A percentile compares a stretch with the other conserved stretches of the same genome.
These are phyloP conservation scores for Cephus spinipes DNA, from an alignment of 2,888 invertebrate species.

Conservation along the genomic window DNA sequence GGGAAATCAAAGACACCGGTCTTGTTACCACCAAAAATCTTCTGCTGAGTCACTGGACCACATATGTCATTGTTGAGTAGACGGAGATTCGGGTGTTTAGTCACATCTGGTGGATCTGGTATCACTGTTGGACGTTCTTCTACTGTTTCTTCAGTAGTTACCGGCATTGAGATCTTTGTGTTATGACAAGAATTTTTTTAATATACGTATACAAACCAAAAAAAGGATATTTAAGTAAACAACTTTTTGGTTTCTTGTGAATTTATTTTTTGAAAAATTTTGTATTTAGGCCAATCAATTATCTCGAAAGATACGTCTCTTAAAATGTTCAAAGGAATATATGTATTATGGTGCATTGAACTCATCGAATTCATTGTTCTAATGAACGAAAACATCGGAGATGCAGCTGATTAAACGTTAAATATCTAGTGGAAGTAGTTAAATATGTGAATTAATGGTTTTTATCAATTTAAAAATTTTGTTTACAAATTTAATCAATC, in stretches of 20 bases:
- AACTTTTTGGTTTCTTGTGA: neutral
- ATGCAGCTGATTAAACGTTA: neutral
- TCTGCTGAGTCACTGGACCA: constrained; percentile 70
- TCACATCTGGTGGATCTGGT: constrained; percentile 58
- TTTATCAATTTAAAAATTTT: neutral
- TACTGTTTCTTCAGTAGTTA: neutral
- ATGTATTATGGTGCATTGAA: neutral
- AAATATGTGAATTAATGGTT: neutral
- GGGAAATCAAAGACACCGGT: constrained; percentile 77
- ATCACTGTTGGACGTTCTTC: neutral
- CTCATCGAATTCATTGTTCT: neutral
- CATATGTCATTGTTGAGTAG: constrained; percentile 68
- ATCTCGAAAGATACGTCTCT: neutral
- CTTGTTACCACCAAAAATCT: constrained; percentile 73
- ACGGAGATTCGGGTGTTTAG: constrained; percentile 61
- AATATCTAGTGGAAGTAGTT: neutral
- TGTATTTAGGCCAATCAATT: neutral
- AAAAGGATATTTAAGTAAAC: too few species aligned
- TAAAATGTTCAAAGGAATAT: neutral
- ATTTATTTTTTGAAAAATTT: neutral
- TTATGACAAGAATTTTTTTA: neutral
- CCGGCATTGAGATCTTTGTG: neutral
- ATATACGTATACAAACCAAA: too few species aligned
- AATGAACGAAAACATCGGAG: neutral
- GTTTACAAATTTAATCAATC: neutral